These are phyloP conservation scores for Lordiphosa andalusiaca DNA, from an alignment of 2,888 invertebrate species.

Conservation along the genomic window DNA sequence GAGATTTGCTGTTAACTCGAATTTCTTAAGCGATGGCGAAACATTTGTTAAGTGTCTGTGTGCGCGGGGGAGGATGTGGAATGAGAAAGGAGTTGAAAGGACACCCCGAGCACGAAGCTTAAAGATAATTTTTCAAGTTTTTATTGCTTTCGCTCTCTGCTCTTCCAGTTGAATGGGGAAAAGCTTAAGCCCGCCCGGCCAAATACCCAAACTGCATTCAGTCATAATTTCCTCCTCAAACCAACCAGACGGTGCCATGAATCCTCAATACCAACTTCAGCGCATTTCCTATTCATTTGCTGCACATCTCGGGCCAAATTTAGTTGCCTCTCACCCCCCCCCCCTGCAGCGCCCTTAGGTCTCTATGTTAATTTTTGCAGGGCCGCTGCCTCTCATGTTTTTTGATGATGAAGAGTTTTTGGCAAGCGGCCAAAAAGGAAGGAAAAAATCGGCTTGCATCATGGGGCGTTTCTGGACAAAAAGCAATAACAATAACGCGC, in stretches of 20 bases:
- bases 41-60: constrained; percentile 44
- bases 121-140: constrained; percentile 8
- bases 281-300: constrained; percentile 47
- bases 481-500: constrained; percentile 70
- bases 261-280: constrained; percentile 7
- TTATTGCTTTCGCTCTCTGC: background rate
- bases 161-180: too few relatives aligned
- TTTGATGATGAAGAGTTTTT: constrained; percentile 69
- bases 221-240: too few relatives aligned
- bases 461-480: constrained; percentile 41
- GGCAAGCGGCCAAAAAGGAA: constrained; percentile 52
- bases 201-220: too few relatives aligned
- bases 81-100: background rate
- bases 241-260: constrained; percentile 2
- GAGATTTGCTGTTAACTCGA: constrained; percentile 62
- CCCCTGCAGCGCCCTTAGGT: background rate
- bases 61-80: background rate
- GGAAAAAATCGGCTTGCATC: constrained; percentile 15
- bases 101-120: background rate
- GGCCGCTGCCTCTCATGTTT: constrained; percentile 54
- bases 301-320: constrained; percentile 21
- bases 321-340: constrained; percentile 2
- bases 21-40: constrained; percentile 51
- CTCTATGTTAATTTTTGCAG: constrained; percentile 16
- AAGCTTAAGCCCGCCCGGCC: too few relatives aligned